A percentile compares a stretch with the other conserved stretches of the same genome.
phyloP scores from a whole-genome alignment of 92 coral and sea anemone species.

The Galaxea fascicularis region DNA sequence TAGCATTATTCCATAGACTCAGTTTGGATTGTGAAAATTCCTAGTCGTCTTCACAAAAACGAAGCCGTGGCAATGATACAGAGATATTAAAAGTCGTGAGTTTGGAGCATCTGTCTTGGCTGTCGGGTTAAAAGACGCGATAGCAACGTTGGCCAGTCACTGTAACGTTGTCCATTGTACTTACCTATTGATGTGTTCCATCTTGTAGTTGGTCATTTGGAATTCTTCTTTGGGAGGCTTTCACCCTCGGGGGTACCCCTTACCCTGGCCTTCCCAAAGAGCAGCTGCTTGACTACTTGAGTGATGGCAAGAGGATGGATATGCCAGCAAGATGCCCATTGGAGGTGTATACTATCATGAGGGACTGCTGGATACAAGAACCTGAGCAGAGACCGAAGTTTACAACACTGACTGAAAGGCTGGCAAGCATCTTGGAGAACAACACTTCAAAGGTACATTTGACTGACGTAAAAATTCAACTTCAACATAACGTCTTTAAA shows the following conservation, averaged over 20 bases:
- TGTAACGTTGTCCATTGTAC: background rate
- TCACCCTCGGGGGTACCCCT: constrained; percentile 93
- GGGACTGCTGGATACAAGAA: constrained; percentile 83
- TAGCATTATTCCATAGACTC: too few relatives aligned
- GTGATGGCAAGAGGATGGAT: constrained; percentile 83
- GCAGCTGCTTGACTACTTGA: constrained; percentile 76
- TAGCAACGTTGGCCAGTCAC: too few relatives aligned
- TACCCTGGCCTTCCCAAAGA: constrained; percentile 92
- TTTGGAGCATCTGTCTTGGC: too few relatives aligned
- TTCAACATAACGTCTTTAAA: too few relatives aligned
- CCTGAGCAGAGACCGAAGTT: constrained; percentile 85
- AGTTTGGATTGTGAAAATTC: too few relatives aligned
- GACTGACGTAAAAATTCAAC: too few relatives aligned
- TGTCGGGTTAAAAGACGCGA: too few relatives aligned
- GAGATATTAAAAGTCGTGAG: too few relatives aligned
- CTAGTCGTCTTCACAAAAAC: too few relatives aligned
- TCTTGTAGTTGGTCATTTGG: constrained; percentile 91
- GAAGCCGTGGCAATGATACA: too few relatives aligned
- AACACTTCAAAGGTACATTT: constrained; percentile 73
- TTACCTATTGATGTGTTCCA: background rate
- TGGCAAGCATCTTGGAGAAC: constrained; percentile 78
- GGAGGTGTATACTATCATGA: constrained; percentile 87
- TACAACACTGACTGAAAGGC: constrained; percentile 62
- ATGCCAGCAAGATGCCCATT: constrained; percentile 83
- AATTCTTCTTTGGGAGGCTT: constrained; percentile 85